phyloP scores from a whole-genome alignment of 2,888 invertebrate genomes.

The Elysia crispata region DNA sequence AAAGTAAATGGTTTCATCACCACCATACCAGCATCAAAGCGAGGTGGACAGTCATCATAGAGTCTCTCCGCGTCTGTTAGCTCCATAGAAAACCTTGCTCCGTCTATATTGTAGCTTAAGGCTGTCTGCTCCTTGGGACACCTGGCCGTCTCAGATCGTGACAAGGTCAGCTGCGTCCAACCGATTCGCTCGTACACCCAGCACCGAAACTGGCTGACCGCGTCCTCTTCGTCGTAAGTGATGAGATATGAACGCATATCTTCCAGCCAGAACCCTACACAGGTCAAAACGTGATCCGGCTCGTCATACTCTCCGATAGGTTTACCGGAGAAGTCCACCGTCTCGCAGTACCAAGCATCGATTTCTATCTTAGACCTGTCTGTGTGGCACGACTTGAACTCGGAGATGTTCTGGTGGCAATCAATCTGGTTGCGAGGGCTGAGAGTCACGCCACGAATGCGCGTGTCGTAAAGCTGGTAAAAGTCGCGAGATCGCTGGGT shows the following conservation, averaged over 20 bases:
- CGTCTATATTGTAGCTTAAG: slow-evolving; percentile 90
- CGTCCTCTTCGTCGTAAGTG: slow-evolving; percentile 96
- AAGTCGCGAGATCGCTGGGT: slow-evolving; percentile 83
- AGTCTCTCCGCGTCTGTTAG: slow-evolving; percentile 95
- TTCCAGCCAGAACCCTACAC: slow-evolving; percentile 98
- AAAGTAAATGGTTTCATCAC: slow-evolving; percentile 69
- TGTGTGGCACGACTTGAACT: slow-evolving; percentile 95
- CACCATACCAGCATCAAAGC: slow-evolving; percentile 91
- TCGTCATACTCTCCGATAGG: slow-evolving; percentile 86
- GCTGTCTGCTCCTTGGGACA: slow-evolving; percentile 94
- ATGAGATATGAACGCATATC: slow-evolving; percentile 97
- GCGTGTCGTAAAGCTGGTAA: slow-evolving; percentile 85
- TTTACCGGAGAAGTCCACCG: slow-evolving; percentile 94
- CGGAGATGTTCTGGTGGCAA: slow-evolving; percentile 95
- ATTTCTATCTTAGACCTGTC: slow-evolving; percentile 93
- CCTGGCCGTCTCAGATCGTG: slow-evolving; percentile 92
- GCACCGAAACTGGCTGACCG: slow-evolving; percentile 95
- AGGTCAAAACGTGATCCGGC: slow-evolving; percentile 96
- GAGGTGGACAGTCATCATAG: slow-evolving; percentile 95
- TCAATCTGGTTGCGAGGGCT: slow-evolving; percentile 94
- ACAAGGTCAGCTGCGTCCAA: slow-evolving; percentile 90
- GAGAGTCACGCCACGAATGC: slow-evolving; percentile 95
- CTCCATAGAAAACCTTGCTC: slow-evolving; percentile 90
- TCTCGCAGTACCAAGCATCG: slow-evolving; percentile 96
- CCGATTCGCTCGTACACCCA: slow-evolving; percentile 98